Conservation (phyloP, 1,140 invertebrate species). For the Listronotus oregonensis region DNA sequence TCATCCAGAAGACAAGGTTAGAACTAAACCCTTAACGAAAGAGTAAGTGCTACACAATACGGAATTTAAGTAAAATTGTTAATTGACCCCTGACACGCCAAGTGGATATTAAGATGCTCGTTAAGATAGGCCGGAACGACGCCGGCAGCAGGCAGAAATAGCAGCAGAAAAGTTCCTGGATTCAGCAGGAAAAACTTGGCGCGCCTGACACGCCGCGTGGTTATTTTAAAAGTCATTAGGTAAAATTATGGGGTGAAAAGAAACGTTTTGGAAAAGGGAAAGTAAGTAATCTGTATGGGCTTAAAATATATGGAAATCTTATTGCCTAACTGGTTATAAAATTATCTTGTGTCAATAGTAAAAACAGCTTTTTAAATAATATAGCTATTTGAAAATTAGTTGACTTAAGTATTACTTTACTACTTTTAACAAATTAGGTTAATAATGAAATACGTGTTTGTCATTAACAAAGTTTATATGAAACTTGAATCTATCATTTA, state of each 20-base stretch:
- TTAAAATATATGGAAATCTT: too few relatives aligned
- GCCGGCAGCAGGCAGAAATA: conserved; percentile 6
- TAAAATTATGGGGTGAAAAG: conserved; percentile 26
- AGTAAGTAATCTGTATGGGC: not conserved
- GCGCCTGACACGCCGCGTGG: conserved; percentile 17
- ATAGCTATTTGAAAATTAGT: too few relatives aligned
- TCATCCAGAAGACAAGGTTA: too few relatives aligned
- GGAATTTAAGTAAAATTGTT: conserved; percentile 35
- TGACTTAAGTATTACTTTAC: too few relatives aligned
- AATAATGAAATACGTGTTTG: too few relatives aligned
- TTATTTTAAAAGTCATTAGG: conserved; percentile 33
- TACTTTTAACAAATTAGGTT: too few relatives aligned
- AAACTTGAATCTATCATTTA: too few relatives aligned
- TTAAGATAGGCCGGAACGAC: conserved; percentile 29
- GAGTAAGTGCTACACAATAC: conserved; percentile 30
- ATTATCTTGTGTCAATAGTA: too few relatives aligned
- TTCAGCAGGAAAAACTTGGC: conserved; percentile 22
- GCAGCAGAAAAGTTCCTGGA: conserved; percentile 29
- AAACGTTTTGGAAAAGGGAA: conserved; percentile 14
- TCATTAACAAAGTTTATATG: too few relatives aligned
- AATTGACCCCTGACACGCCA: conserved; percentile 35
- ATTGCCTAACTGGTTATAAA: too few relatives aligned
- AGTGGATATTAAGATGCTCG: conserved; percentile 37
- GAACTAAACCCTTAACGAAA: conserved; percentile 2
- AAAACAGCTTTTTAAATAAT: too few relatives aligned